Base-by-base conservation (phyloP, 2,888 invertebrate genomes). In the Labia minor region DNA sequence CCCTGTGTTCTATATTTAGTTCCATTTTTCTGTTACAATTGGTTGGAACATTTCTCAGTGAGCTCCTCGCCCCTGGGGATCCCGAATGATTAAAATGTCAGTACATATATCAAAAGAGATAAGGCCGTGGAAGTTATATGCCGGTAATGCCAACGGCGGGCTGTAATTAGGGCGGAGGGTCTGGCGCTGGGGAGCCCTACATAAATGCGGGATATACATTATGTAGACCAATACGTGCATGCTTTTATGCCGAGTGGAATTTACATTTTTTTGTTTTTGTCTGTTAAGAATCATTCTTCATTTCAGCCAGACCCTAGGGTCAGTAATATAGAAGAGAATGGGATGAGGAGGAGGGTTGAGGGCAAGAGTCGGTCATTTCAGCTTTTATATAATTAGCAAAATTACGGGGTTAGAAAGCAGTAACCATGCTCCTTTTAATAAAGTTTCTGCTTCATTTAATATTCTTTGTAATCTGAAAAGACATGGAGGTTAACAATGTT, bases 111-210 rank as follows among this genome's bases (percentile, higher is more conserved):
- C 49, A 49, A 49, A 49, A 49, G 49, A 49, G 49, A 49, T 49
- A 49, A 49, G 49, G 49, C 49, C 49, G 49, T 26, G 26, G 26
- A 49, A 49, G 49, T 49, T 49, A 49, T 16, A 16, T 4, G 49
- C 16, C 49, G 49, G 49, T 49, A 49, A 49, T 49, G 49, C 49
- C 49, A 49, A 49, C 49, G 49, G 49, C 49, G 49, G 49, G 49
- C 49, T 16, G 49, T 49, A 49, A 49, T 49, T 49, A 49, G 49
- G 49, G 49, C 16, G 49, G 16, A 49, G 14, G n/a, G n/a, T 49
- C 14, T 4, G 16, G n/a, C n/a, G 49, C 49, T 49, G 49, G 49
- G 49, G 49, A 49, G 49, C 49, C 16, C 49, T 49, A 49, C 49
- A 49, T 49, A 49, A 49, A 49, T 16, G 49, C 49, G 14, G 49